These are phyloP conservation scores for Cryptosula pallasiana DNA, from an alignment of 2,888 invertebrate species.

Conservation along the genomic window DNA sequence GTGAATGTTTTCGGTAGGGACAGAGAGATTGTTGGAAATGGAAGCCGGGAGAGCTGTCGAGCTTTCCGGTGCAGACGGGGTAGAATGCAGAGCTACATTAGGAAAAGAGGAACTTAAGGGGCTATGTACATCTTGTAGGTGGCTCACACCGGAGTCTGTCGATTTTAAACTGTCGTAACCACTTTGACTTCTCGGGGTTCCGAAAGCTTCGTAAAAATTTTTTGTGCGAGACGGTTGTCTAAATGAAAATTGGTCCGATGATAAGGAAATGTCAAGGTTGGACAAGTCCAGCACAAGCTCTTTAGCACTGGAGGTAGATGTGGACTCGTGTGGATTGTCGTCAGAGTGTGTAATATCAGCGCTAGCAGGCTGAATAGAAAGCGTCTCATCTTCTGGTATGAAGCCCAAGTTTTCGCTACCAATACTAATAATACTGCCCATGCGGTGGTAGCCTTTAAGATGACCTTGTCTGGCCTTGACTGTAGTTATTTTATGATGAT, in stretches of 20 bases:
- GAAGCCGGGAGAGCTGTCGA: no score
- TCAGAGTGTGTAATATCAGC: neutral
- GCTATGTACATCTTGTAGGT: neutral
- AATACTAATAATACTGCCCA: neutral
- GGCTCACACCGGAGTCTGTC: neutral
- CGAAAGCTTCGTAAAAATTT: constrained; percentile 9
- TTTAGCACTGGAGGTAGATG: neutral
- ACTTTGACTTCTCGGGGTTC: neutral
- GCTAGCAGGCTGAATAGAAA: neutral
- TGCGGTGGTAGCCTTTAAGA: no score
- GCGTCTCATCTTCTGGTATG: neutral
- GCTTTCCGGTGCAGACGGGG: no score
- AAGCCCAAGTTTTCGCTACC: neutral
- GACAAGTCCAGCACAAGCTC: neutral
- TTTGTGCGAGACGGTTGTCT: neutral
- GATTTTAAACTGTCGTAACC: neutral
- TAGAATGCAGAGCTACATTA: neutral
- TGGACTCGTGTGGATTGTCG: neutral
- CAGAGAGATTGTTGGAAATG: no score
- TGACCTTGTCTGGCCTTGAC: no score
- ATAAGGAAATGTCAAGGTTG: neutral
- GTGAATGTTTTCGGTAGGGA: neutral
- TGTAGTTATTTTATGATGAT: no score
- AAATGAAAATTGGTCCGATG: neutral
- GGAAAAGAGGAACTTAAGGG: neutral